Base-by-base conservation (phyloP, 2,888 invertebrate species). In the Nemapogon koenigi region DNA sequence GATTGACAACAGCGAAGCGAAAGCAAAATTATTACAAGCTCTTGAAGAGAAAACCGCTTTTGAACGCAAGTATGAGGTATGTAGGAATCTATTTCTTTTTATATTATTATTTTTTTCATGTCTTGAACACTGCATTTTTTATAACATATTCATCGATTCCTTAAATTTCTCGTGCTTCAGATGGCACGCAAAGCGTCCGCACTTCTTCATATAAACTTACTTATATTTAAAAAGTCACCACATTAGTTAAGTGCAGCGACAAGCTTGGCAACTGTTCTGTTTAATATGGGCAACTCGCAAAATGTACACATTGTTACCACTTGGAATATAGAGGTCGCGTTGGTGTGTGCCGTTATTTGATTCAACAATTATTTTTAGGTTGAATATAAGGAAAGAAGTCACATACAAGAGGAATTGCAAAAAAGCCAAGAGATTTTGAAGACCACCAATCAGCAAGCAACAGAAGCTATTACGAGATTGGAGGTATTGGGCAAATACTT, bases 401-500 rank as follows among this genome's bases (percentile, higher is more conserved):
- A 66, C 2, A 50, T 76, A 6, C 43, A 59, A 0, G 66, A 66
- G 39, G 70, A 76, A 41, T 47, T 73, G 2, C 50, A 63, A 22
- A 46, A 43, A 2, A 57, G 60, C 0, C 60, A 65, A 35, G 70
- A 75, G 35, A 53, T 65, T 0, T 51, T 67, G 40, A 52, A 54
- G 13, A 56, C 55, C 1, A 60, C 60, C 7, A 64, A 57, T 38
- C 71, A 73, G 33, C 72, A 67, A 36, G 69, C 79, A 0, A 54
- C 85, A 1, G 94, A 94, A 59, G 89, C 92, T 0, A 82, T 87
- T 49, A 94, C 92, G 1, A 85, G 91, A 50, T 81, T 95, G 2
- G 91, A 91, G 56, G 94, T 95, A 1, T 75, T 96, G 27, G 89
- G 91, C 0, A 89, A 88, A 55, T 95, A 94, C 64, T 95, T 95